A percentile compares a stretch with the other conserved stretches of the same genome.
Conservation (phyloP, 2,113 vertebrate species). For the Cebidichthys violaceus region DNA sequence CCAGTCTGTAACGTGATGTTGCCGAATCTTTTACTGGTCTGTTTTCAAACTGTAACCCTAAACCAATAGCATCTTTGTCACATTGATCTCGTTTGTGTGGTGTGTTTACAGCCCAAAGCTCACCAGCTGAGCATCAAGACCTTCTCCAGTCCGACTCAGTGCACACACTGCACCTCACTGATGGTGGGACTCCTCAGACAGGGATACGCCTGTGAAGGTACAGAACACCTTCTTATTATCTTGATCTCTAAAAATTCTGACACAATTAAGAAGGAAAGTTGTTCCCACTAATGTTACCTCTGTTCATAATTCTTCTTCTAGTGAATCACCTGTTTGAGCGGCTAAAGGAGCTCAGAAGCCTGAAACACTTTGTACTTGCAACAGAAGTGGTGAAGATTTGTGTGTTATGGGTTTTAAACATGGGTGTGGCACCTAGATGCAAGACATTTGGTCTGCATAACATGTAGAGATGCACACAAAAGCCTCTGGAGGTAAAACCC, state of each 20-base stretch:
- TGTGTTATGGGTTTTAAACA: too few species aligned
- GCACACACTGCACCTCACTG: conserved; percentile 95
- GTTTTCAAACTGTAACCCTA: background rate
- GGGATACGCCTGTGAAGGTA: conserved; percentile 96
- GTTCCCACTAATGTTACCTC: too few species aligned
- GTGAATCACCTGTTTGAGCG: too few species aligned
- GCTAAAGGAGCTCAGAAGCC: too few species aligned
- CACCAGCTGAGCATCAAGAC: conserved; percentile 97
- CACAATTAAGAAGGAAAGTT: too few species aligned
- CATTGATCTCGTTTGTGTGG: background rate
- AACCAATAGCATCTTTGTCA: background rate
- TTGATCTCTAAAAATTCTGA: background rate
- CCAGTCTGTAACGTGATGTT: background rate
- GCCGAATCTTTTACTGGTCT: background rate
- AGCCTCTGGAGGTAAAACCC: too few species aligned
- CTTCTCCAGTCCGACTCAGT: conserved; percentile 94
- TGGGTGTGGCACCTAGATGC: too few species aligned
- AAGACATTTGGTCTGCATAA: too few species aligned
- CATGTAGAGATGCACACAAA: too few species aligned
- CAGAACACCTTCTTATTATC: background rate
- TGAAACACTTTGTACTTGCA: too few species aligned
- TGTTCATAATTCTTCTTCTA: too few species aligned
- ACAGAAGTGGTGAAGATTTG: too few species aligned
- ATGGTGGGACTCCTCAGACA: conserved; percentile 97
- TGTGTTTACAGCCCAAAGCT: conserved; percentile 90